phyloP scores from a whole-genome alignment of 2,797 vertebrate species.

The Takifugu rubripes region DNA sequence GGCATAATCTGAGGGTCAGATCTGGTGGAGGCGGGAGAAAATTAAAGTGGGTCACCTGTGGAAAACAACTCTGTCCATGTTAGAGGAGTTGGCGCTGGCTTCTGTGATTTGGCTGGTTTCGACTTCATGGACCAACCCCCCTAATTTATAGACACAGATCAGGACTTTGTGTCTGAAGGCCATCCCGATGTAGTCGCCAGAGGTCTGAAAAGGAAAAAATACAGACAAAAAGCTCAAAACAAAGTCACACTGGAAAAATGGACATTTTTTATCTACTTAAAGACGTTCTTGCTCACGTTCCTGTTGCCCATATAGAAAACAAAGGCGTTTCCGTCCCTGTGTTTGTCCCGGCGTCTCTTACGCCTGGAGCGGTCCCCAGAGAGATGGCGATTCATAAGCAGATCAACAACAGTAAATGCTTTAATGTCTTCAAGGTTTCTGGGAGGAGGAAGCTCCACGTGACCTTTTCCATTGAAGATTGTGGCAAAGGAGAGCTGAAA shows the following conservation, averaged over 20 bases:
- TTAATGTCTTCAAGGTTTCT: slow-evolving; percentile 80
- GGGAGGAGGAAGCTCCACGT: slow-evolving; percentile 82
- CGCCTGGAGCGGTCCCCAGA: not conserved
- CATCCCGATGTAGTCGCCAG: slow-evolving; percentile 64
- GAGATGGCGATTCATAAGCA: slow-evolving; percentile 79
- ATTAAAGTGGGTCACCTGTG: slow-evolving; percentile 41
- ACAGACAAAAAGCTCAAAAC: not conserved
- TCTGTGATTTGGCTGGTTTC: slow-evolving; percentile 44
- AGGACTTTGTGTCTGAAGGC: slow-evolving; percentile 49
- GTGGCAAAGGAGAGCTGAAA: slow-evolving; percentile 80
- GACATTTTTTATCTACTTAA: not conserved
- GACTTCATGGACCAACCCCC: slow-evolving; percentile 51
- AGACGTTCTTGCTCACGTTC: slow-evolving; percentile 69
- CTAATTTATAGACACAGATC: slow-evolving; percentile 64
- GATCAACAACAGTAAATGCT: slow-evolving; percentile 82
- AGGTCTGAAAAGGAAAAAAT: slow-evolving; percentile 30
- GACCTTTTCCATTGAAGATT: slow-evolving; percentile 82
- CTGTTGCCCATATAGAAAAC: slow-evolving; percentile 86
- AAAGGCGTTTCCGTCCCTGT: slow-evolving; percentile 68
- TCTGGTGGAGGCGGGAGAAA: not conserved
- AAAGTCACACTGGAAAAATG: too few relatives aligned
- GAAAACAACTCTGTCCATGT: slow-evolving; percentile 60
- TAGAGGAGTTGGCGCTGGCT: slow-evolving; percentile 19
- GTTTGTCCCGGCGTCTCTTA: slow-evolving; percentile 18
- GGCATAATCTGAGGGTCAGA: not conserved